Evolutionary conservation across 1,140 invertebrate genomes (phyloP).

Genomic region (Rhynchophorus ferrugineus): DNA sequence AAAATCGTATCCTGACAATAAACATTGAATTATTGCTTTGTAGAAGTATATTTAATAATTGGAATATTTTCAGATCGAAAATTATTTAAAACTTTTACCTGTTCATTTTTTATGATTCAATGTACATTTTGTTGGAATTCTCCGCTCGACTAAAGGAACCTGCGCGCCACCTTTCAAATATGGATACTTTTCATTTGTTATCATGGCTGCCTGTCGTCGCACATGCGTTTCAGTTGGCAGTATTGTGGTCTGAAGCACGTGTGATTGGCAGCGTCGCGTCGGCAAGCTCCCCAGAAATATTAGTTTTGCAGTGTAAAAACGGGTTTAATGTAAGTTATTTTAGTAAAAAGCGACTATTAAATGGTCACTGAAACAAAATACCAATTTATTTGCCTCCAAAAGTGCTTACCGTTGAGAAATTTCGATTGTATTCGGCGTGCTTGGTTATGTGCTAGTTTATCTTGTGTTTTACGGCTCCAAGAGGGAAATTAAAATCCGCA

Average conservation of each 20-base stretch:
- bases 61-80: too few species aligned
- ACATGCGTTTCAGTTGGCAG: slow-evolving; percentile 26
- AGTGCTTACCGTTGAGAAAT: too few species aligned
- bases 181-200: background rate
- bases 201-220: background rate
- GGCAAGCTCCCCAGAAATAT: slow-evolving; percentile 23
- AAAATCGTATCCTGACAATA: too few species aligned
- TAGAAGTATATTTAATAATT: too few species aligned
- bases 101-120: background rate
- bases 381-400: too few species aligned
- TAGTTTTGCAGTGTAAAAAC: slow-evolving; percentile 20
- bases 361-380: too few species aligned
- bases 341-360: too few species aligned
- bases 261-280: slow-evolving; percentile 24
- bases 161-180: background rate
- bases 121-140: background rate
- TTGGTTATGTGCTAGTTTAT: slow-evolving; percentile 14
- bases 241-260: slow-evolving; percentile 37
- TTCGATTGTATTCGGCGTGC: background rate
- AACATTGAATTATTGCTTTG: too few species aligned
- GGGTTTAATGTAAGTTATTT: slow-evolving; percentile 27
- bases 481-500: background rate
- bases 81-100: background rate
- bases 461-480: slow-evolving; percentile 5
- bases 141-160: background rate